Base-by-base conservation (phyloP, 2,888 invertebrate species). In the Lycaena phlaeas region DNA sequence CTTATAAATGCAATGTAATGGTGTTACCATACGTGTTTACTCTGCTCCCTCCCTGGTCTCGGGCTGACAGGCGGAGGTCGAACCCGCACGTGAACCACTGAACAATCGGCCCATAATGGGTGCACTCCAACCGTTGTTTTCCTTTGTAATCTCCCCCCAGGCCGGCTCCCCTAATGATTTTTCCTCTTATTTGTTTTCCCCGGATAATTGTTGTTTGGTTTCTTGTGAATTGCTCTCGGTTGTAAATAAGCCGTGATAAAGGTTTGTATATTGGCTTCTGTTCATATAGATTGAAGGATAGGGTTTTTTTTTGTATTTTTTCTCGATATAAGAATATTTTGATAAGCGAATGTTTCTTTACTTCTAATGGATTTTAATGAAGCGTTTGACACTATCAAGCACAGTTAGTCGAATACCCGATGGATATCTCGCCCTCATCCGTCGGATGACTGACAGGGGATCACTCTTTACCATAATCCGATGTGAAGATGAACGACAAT, bases 141-240 rank as follows among this genome's bases (percentile, higher is more conserved):
- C 73, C 68, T 73, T 81, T 82, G 77, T 75, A 64, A 64, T 65
- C 66, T 62, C 57, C 71, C 74, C 75, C 68, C 55, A 52, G 49
- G 54, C 57, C 49, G 50, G 53, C 55, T 68, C 68, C 74, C 75
- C 74, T 76, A 76, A 75, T 75, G 76, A 77, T 81, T 78, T 73
- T 76, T 75, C 75, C 66, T 68, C 65, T 61, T 82, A 72, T 82
- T 82, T 82, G 81, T 81, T 82, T 82, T 81, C 76, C 76, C 79
- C 66, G 63, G 57, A 69, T 81, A 81, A 82, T 82, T 82, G 75
- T 60, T 81, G 77, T 79, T 78, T 75, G 73, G 76, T 77, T 76
- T 71, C 72, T 68, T 64, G 68, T 69, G 68, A 70, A 77, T 76
- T 73, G 76, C 68, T 69, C 66, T 75, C 62, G 73, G 72, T 69